These are phyloP conservation scores for Eurystomus glaucurus DNA, from an alignment of 2,797 vertebrate species.

Conservation along the genomic window DNA sequence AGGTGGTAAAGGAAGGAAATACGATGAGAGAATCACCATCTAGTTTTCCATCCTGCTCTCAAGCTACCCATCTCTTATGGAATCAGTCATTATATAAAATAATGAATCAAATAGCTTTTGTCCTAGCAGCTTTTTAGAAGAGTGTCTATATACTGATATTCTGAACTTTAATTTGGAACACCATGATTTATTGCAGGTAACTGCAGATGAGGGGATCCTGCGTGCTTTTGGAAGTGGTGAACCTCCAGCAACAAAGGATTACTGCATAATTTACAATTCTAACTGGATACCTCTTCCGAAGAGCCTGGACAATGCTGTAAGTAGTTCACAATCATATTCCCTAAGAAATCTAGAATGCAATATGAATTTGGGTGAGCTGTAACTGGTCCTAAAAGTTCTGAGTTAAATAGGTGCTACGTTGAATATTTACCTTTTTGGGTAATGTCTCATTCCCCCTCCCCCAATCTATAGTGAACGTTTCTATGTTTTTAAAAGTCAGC, in stretches of 20 bases:
- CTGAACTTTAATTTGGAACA: neutral
- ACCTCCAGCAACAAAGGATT: constrained; percentile 80
- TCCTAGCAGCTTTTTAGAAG: neutral
- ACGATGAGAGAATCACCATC: neutral
- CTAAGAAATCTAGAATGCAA: neutral
- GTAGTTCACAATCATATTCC: constrained; percentile 54
- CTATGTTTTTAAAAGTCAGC: neutral
- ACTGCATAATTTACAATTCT: constrained; percentile 90
- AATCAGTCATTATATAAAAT: neutral
- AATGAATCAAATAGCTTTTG: neutral
- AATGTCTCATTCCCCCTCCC: neutral
- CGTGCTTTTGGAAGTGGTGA: constrained; percentile 80
- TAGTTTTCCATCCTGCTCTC: neutral
- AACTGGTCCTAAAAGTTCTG: neutral
- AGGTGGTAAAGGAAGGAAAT: neutral
- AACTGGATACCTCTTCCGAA: constrained; percentile 86
- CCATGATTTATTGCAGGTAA: constrained; percentile 80
- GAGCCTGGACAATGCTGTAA: constrained; percentile 88
- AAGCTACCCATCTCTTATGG: neutral
- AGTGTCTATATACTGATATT: neutral
- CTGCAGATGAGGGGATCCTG: constrained; percentile 89
- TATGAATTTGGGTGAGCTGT: neutral
- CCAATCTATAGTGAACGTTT: neutral
- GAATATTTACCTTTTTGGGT: neutral
- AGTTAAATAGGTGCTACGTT: neutral